Conservation (phyloP, 2,888 invertebrate species). For the Agriopis aurantiaria region DNA sequence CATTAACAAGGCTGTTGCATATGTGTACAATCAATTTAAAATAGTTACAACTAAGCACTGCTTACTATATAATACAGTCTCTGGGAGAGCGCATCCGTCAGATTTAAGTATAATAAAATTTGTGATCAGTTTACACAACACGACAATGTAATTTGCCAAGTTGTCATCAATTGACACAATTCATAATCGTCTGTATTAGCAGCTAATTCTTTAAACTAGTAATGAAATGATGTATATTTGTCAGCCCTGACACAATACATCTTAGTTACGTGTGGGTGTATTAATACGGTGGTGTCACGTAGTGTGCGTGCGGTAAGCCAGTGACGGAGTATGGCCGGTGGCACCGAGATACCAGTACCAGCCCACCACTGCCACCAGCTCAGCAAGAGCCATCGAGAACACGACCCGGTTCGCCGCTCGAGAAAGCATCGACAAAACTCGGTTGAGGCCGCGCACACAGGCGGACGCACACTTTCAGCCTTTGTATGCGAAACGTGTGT, state of each 20-base stretch:
- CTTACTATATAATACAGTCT: background rate
- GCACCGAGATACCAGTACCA: constrained; percentile 30
- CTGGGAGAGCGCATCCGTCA: background rate
- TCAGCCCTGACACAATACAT: constrained; percentile 72
- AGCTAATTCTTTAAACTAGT: constrained; percentile 11
- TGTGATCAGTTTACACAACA: background rate
- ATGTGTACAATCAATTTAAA: background rate
- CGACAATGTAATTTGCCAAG: background rate
- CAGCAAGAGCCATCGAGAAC: constrained; percentile 80
- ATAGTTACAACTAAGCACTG: background rate
- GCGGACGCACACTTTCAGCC: constrained; percentile 80
- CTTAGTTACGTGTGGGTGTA: constrained; percentile 60
- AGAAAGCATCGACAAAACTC: constrained; percentile 86
- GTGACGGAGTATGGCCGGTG: constrained; percentile 52
- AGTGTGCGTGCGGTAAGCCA: constrained; percentile 62
- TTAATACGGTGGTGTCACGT: constrained; percentile 50
- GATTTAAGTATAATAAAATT: background rate
- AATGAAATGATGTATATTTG: constrained; percentile 33
- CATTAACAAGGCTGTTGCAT: constrained; percentile 23
- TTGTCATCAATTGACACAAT: background rate
- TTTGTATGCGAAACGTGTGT: constrained; percentile 68
- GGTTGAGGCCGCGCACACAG: constrained; percentile 83
- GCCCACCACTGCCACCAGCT: constrained; percentile 54
- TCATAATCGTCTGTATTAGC: constrained; percentile 10
- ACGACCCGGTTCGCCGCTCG: constrained; percentile 85